Base-by-base conservation (phyloP, 1,140 invertebrate species). In the Euura lappo region DNA sequence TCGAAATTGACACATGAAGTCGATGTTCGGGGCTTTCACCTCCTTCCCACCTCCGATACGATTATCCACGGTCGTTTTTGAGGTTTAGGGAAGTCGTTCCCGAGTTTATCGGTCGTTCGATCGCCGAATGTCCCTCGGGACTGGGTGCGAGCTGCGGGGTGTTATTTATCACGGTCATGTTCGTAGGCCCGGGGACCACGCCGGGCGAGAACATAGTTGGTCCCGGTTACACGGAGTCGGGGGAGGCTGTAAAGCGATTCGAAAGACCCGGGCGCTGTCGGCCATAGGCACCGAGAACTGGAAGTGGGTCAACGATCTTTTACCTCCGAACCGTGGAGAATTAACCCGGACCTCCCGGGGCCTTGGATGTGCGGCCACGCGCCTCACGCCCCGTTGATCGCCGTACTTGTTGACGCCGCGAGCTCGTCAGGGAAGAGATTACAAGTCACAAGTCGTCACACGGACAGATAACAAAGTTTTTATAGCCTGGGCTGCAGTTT, bases 261-360 rank as follows among this genome's bases (percentile, higher is more conserved):
- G 51, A 60, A 60, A 60, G 51, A 60, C 8, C 6, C 51, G 51
- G 51, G 13, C 28, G 28, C 28, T 28, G 28, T 28, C 28, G 28
- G 28, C 3, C 13, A 60, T n/a, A 60, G 8, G 51, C 13, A n/a
- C 10, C 28, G 28, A 28, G 28, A n/a, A 2, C 51, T n/a, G 13
- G 51, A 60, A 60, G 51, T 60, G 51, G 51, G 51, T 60, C 51
- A 60, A 60, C 51, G 51, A 60, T 60, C 51, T n/a, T 60, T n/a
- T n/a, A 60, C 51, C 3, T 60, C 51, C 3, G 51, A 60, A 60
- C 13, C 51, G 51, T 60, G 51, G 51, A 60, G 51, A 60, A 11
- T 60, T 60, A 11, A 11, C 6, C 8, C 8, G 51, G 51, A 60
- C 51, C 51, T 60, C 51, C 51, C 51, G 51, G 51, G 51, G 51